Base-by-base conservation (phyloP, 2,113 vertebrate species). In the Regulus satrapa region DNA sequence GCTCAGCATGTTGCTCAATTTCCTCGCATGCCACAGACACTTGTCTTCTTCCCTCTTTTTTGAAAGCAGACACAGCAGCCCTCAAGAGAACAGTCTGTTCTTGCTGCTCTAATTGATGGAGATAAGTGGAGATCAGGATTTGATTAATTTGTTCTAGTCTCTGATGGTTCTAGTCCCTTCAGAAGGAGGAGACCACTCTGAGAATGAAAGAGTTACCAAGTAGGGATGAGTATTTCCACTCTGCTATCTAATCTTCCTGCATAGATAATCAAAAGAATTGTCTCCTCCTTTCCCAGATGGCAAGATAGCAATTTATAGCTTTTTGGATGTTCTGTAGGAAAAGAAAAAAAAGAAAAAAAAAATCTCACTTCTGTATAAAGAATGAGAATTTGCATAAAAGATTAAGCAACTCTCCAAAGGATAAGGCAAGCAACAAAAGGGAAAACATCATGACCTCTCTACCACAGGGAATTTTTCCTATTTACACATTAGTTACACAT, bases 401-500 rank as follows among this genome's bases (percentile, higher is more conserved):
- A 90, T 36, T 92, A 52, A 92, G 55, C 59, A 72, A 28, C 9
- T 80, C 88, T 91, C 74, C 51, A 18, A 92, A 82, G 69, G 46
- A 31, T 67, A 36, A 51, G 8, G 46, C 24, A 58, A 66, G 29
- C 6, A 66, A 52, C 38, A 43, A 74, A 69, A 32, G 11, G 87
- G 5, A 76, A 55, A 29, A 38, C 9, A 63, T 32, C 6, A 2
- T 63, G 84, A 89, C 61, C 40, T 78, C 38, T 24, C 21, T 63
- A 51, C 31, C 18, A 66, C 32, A 36, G 71, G 49, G 74, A 71
- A 71, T 88, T 91, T 94, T 76, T 79, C 46, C 41, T 93, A 64
- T 95, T 96, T 95, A 95, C 90, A 79, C 48, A 40, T 92, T 87
- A 92, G 46, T 94, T 94, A 82, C 54, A 88, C 48, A 86, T 34